These are phyloP conservation scores for Molothrus aeneus DNA, from an alignment of 2,797 vertebrate species.

Conservation along the genomic window DNA sequence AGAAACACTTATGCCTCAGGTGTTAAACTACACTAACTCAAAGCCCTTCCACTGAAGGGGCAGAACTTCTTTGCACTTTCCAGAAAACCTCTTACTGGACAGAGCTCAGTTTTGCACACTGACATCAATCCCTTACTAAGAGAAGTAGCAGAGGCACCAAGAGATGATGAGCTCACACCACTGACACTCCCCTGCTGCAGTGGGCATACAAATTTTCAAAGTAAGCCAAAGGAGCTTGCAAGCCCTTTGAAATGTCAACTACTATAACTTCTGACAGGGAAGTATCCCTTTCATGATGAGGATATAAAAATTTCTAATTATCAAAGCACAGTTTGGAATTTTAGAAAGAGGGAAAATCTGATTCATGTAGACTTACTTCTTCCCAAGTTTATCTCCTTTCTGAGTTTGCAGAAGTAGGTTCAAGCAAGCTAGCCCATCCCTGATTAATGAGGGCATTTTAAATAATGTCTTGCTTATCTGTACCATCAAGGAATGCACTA, in stretches of 20 bases:
- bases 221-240: not conserved
- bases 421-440: constrained; percentile 87
- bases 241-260: not conserved
- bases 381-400: constrained; percentile 79
- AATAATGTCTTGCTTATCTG: constrained; percentile 85
- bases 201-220: not conserved
- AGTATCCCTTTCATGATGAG: not conserved
- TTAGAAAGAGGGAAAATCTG: not conserved
- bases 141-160: not conserved
- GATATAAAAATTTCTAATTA: not conserved
- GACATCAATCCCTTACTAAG: not conserved
- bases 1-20: not conserved
- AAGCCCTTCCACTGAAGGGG: not conserved
- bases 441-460: constrained; percentile 77
- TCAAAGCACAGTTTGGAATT: not conserved
- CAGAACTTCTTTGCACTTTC: not conserved
- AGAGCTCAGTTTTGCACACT: not conserved
- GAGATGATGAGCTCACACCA: not conserved
- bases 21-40: not conserved
- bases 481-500: constrained; percentile 83
- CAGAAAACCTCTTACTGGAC: not conserved
- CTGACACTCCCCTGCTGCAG: not conserved
- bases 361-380: constrained; percentile 80
- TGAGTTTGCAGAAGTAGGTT: constrained; percentile 92
- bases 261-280: not conserved